Evolutionary conservation across 1,140 invertebrate genomes (phyloP), one percentile per base, ranked within the genome.

Genomic region (Xylocopa sonorina): DNA sequence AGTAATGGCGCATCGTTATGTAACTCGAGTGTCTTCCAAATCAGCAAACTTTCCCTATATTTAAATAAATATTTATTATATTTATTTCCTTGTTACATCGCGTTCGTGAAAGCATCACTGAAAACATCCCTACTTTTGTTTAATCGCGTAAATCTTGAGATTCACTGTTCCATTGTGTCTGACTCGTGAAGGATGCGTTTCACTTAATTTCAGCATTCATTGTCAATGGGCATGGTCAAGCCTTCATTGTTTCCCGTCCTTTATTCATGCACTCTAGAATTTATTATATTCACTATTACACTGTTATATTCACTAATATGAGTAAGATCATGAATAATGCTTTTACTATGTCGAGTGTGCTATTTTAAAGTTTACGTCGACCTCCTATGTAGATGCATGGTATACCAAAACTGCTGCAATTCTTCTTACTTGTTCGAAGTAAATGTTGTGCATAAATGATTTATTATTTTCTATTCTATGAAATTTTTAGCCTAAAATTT

Each of bases 1-100:
- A 62, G n/a, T 24, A 51, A 51, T 38, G 29, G 29, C 51, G 74
- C 63, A 18, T 57, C n/a, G 46, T 76, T 76, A 76, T 29, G 10
- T 76, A 76, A 76, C 29, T 34, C n/a, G 1, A 57, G 27, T 38
- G 18, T 43, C 21, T 41, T 29, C n/a, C 27, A 69, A 69, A 69
- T 68, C 41, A 24, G 29, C 32, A 38, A 68, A 64, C 69, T 66
- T 60, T 46, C 29, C 57, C 5, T 12, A 6, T 24, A 62, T 34
- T 58, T 18, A 16, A 34, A 12, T 21, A 32, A 58, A 58, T 32
- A 4, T 32, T 46, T 14, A 2, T 12, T n/a, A n/a, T n/a, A n/a
- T n/a, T n/a, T n/a, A n/a, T n/a, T n/a, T n/a, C n/a, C n/a, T n/a
- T n/a, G n/a, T n/a, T n/a, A n/a, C n/a, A n/a, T n/a, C n/a, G n/a